Base-by-base conservation (phyloP, 1,140 invertebrate genomes). In the Megalonaias nervosa region DNA sequence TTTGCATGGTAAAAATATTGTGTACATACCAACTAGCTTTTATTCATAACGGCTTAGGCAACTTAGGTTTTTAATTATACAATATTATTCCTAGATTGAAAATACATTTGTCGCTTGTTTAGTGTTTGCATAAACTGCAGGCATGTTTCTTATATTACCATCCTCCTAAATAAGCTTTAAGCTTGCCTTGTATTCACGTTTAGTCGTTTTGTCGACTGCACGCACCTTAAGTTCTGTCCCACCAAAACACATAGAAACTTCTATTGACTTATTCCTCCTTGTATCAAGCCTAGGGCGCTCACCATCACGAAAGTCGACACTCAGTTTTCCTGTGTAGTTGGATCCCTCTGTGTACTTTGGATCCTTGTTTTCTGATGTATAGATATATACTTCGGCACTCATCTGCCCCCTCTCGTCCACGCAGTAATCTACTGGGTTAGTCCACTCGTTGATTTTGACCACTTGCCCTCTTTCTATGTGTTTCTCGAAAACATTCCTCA, bases 391-490 rank as follows among this genome's bases (percentile, higher is more conserved):
- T 5, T 55, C 59, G 17, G 73, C 73, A 17, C 55, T 59, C 19
- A 57, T 74, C 19, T 74, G 73, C 6, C 59, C 13, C 13, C 61
- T 66, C n/a, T 67, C 64, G 17, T n/a, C 65, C 14, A 66, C 65
- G 60, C 59, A 74, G 48, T 74, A 74, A 17, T 74, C 73, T 58
- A 67, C 68, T 48, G 67, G 65, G 0, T 57, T 21, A 26, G 68
- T 66, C 73, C 73, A 74, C 31, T 74, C 59, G n/a, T 66, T 23
- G n/a, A 74, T 65, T 74, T 68, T 74, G 17, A 74, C 73, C 13
- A 57, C 64, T 38, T 74, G 65, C 26, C 73, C 73, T 67, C 62
- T 67, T 11, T 56, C 21, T 5, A 74, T 65, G 62, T 74, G 73
- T 31, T 67, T 67, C 23, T 64, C n/a, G 31, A 74, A 74, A 16